These are phyloP conservation scores for Uria aalge DNA, from an alignment of 2,113 vertebrate species.

Conservation along the genomic window DNA sequence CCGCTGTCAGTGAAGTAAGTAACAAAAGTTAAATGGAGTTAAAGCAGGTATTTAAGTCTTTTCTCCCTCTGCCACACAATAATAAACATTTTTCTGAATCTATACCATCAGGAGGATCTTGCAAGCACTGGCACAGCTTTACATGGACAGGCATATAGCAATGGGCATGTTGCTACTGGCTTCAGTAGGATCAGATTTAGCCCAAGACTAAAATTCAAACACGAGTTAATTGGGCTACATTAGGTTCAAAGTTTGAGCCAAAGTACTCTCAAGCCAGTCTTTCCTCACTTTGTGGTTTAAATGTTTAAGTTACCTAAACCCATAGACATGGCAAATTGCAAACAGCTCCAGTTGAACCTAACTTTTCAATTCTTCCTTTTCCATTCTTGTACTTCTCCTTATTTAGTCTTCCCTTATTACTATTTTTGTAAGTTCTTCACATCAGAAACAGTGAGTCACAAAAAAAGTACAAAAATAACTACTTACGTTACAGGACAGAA, in stretches of 20 bases:
- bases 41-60: background rate
- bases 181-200: background rate
- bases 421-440: conserved; percentile 25
- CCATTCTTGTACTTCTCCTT: background rate
- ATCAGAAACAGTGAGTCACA: conserved; percentile 20
- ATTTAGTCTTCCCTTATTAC: conserved; percentile 30
- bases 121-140: background rate
- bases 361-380: background rate
- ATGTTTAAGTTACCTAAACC: conserved; percentile 22
- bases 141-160: background rate
- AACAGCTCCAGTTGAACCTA: background rate
- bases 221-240: background rate
- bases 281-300: conserved; percentile 21
- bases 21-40: background rate
- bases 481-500: background rate
- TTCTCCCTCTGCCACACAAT: background rate
- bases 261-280: background rate
- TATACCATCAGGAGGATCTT: background rate
- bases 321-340: background rate
- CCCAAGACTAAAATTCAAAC: background rate
- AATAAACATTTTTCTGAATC: background rate
- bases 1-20: background rate
- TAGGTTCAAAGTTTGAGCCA: background rate
- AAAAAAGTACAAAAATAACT: background rate
- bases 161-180: background rate